Evolutionary conservation across 2,113 vertebrate genomes (phyloP), one percentile per base, ranked within the genome.

Genomic region (Amazona guildingii): DNA sequence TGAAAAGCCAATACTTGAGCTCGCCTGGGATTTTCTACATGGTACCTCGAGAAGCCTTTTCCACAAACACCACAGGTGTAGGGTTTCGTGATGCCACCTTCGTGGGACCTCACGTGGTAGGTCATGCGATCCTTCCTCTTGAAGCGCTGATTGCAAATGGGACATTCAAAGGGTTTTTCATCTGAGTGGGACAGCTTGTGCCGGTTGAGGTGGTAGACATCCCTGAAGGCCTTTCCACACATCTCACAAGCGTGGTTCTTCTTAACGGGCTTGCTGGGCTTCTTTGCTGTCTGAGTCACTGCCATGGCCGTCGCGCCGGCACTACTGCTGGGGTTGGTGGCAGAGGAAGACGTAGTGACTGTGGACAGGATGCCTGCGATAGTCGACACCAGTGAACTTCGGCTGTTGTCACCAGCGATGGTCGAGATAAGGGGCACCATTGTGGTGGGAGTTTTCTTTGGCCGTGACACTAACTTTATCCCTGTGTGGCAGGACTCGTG

Each of bases 41-140:
- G 97, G 97, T 98, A 99, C 99, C 99, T 99, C 90, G 99, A 99
- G 98, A 99, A 99, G 95, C 99, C 99, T 98, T 99, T 99, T 94
- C 99, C 99, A 98, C 99, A 99, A 95, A 99, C 99, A 87, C 99
- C 99, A 97, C 99, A 99, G 97, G 99, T 99, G 98, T 99, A 99
- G 33, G 99, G 99, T 98, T 99, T 99, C 96, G 99, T 99, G 97
- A 99, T 99, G 79, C 99, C 99, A 61, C 99, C 99, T 88, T 99
- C 99, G 33, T 99, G 99, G 75, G 99, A 99, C 97, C 99, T 99
- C 93, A 99, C 99, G 64, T 99, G 99, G 97, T 99, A 99, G 64
- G 99, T 99, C 99, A 99, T 99, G 94, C 99, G 99, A 97, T 99
- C 99, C 98, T 99, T 99, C 74, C 99, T 98, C 97, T 99, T 99